These are phyloP conservation scores for Tragelaphus buxtoni DNA, from an alignment of 2,113 vertebrate genomes.

Conservation along the genomic window DNA sequence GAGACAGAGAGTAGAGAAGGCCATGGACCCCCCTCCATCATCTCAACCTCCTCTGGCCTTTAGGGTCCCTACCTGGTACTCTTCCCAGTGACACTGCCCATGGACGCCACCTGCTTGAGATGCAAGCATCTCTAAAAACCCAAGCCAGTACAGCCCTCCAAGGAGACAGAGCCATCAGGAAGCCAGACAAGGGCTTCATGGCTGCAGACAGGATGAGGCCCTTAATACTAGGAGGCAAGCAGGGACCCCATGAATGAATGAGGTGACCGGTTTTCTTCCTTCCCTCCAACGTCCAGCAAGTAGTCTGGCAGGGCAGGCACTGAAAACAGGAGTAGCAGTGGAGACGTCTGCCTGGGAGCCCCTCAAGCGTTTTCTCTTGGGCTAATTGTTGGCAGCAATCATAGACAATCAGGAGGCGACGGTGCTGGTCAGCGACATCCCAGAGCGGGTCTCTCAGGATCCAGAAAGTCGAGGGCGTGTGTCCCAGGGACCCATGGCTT, in stretches of 20 bases:
- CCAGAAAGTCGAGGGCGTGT: background rate
- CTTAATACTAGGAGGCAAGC: background rate
- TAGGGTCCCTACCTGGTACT: background rate
- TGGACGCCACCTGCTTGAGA: background rate
- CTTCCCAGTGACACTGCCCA: background rate
- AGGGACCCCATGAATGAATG: background rate
- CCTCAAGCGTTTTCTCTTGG: background rate
- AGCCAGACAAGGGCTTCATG: background rate
- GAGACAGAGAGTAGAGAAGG: background rate
- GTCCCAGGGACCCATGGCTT: background rate
- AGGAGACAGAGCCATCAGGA: background rate
- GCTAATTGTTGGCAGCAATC: background rate
- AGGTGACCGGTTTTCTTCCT: background rate
- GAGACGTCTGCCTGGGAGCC: background rate
- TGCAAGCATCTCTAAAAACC: background rate
- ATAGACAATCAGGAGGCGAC: background rate
- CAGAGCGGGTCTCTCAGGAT: background rate
- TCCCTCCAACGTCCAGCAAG: background rate
- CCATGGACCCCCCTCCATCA: background rate
- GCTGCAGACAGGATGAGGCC: background rate
- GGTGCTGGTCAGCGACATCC: background rate
- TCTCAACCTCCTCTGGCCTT: background rate
- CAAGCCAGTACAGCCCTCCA: background rate
- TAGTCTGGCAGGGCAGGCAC: background rate
- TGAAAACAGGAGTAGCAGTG: rapidly evolving